Evolutionary conservation across 2,888 invertebrate species (phyloP).

Genomic region (Bombylius discolor): DNA sequence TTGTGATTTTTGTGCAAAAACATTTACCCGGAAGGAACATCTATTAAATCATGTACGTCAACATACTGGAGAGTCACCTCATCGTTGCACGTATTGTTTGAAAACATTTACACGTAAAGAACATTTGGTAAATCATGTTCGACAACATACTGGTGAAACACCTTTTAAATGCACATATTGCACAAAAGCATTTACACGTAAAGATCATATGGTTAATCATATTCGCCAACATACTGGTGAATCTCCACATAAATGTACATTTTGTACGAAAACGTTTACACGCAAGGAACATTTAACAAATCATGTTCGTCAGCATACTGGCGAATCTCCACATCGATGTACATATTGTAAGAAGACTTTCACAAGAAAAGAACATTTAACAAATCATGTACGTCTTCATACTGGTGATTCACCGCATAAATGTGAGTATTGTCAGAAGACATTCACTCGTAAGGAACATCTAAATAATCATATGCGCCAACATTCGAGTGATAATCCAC

Average conservation of each 20-base stretch:
- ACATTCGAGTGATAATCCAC: slow-evolving; percentile 79
- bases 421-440: slow-evolving; percentile 74
- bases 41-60: slow-evolving; percentile 74
- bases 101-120: slow-evolving; percentile 82
- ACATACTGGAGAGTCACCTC: slow-evolving; percentile 71
- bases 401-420: slow-evolving; percentile 74
- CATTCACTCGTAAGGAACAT: slow-evolving; percentile 75
- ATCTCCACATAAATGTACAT: slow-evolving; percentile 76
- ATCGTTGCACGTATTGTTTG: slow-evolving; percentile 71
- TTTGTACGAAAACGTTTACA: slow-evolving; percentile 68
- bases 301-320: slow-evolving; percentile 68
- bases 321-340: slow-evolving; percentile 55
- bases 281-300: slow-evolving; percentile 75
- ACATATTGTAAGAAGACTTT: slow-evolving; percentile 43
- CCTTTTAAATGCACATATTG: slow-evolving; percentile 73
- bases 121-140: slow-evolving; percentile 72
- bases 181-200: slow-evolving; percentile 73
- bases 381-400: slow-evolving; percentile 71
- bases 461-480: slow-evolving; percentile 75
- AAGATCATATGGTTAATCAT: slow-evolving; percentile 63
- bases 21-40: slow-evolving; percentile 76
- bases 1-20: slow-evolving; percentile 75
- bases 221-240: slow-evolving; percentile 70
- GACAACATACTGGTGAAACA: slow-evolving; percentile 75
- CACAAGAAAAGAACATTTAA: slow-evolving; percentile 73